Percentiles rank a stretch among this genome's conserved stretches.
Evolutionary conservation across 2,113 vertebrate genomes (phyloP).

Genomic region (Muscicapa adusta): DNA sequence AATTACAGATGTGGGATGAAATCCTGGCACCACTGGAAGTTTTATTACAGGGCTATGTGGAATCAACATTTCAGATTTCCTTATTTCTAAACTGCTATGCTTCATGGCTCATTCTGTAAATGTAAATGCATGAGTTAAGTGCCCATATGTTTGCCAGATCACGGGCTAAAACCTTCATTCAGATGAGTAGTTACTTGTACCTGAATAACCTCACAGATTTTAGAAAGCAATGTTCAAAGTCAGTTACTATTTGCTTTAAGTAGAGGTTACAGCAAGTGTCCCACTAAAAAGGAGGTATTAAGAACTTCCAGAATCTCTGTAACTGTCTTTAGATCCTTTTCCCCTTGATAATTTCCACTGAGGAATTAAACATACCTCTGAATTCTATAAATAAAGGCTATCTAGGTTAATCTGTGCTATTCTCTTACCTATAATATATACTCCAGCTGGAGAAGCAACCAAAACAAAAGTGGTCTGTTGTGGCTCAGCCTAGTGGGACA

Average conservation of each 20-base stretch:
- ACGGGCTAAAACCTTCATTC: not conserved
- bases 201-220: not conserved
- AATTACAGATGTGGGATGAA: not conserved
- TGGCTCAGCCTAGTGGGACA: not conserved
- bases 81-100: not conserved
- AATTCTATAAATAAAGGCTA: not conserved
- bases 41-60: not conserved
- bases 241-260: not conserved
- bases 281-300: not conserved
- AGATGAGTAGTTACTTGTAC: not conserved
- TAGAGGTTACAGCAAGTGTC: not conserved
- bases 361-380: not conserved
- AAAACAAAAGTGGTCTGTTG: not conserved
- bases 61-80: constrained; percentile 31
- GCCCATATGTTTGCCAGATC: not conserved
- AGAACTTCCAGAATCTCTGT: not conserved
- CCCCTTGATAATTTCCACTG: not conserved
- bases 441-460: not conserved
- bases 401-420: not conserved
- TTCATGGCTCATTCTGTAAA: constrained; percentile 18
- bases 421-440: not conserved
- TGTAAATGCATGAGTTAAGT: constrained; percentile 20
- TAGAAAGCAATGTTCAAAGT: not conserved
- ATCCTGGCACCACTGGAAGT: not conserved
- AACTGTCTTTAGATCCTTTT: not conserved